These are phyloP conservation scores for Microcebus lehilahytsara DNA, from an alignment of 2,113 vertebrate species.

Conservation along the genomic window DNA sequence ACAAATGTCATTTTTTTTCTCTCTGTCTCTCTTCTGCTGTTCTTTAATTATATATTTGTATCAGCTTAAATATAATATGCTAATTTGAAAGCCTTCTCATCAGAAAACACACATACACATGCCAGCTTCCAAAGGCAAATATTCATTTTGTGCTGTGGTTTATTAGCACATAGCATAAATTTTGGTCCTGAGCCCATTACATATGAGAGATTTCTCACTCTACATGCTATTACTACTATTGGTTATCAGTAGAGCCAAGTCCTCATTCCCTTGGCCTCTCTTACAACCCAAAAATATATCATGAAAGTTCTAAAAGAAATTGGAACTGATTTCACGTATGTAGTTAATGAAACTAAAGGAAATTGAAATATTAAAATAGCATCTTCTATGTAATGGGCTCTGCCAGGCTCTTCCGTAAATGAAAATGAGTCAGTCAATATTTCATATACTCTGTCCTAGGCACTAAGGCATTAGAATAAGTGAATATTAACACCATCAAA, in stretches of 20 bases:
- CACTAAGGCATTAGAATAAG: not conserved
- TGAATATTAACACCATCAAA: not conserved
- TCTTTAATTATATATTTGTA: not conserved
- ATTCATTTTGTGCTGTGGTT: not conserved
- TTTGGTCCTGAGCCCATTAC: not conserved
- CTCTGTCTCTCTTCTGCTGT: not conserved
- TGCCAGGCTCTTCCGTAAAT: not conserved
- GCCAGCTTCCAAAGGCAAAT: not conserved
- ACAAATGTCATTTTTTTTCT: not conserved
- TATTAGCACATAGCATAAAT: not conserved
- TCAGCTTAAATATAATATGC: not conserved
- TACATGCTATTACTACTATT: not conserved
- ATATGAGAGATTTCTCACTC: not conserved
- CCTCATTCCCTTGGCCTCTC: not conserved
- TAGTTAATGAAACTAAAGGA: conserved; percentile 25
- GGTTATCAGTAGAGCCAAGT: not conserved
- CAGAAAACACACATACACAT: not conserved
- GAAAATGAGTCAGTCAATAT: not conserved
- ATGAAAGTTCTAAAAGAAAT: not conserved
- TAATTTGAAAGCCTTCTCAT: not conserved
- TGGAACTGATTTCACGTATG: not conserved
- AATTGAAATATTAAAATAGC: conserved; percentile 8
- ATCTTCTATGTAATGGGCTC: not conserved
- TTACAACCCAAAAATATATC: not conserved
- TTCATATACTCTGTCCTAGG: not conserved